Percentiles rank a stretch among this genome's conserved stretches.
phyloP scores from a whole-genome alignment of 2,888 invertebrate species.

The Parnassius apollo region DNA sequence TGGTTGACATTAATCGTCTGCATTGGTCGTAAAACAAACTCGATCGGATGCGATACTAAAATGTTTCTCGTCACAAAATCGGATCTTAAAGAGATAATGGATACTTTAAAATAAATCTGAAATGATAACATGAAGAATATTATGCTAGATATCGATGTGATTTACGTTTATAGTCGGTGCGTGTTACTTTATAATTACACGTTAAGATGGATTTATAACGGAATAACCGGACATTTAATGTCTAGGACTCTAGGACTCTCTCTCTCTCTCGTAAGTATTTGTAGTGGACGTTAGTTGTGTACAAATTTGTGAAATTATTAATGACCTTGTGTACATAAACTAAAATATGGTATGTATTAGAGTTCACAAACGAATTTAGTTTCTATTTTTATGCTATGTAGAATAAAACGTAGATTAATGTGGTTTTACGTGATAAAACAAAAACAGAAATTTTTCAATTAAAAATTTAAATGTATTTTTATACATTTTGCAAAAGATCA shows the following conservation, averaged over 20 bases:
- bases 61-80: constrained; percentile 65
- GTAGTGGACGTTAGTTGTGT: neutral
- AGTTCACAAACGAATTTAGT: too few species aligned
- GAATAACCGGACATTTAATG: constrained; percentile 9
- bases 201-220: constrained; percentile 16
- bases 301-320: neutral
- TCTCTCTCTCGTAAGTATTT: neutral
- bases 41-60: constrained; percentile 34
- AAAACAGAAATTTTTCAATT: too few species aligned
- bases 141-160: constrained; percentile 29
- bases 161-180: constrained; percentile 27
- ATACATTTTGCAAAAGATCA: too few species aligned
- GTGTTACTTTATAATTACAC: constrained; percentile 18
- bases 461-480: too few species aligned
- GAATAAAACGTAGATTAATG: too few species aligned
- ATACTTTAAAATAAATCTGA: constrained; percentile 30
- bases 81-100: constrained; percentile 47
- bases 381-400: too few species aligned
- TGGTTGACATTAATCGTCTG: constrained; percentile 63
- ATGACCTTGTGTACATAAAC: neutral
- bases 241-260: neutral
- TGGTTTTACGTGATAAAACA: too few species aligned
- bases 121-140: constrained; percentile 20
- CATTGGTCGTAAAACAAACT: constrained; percentile 61
- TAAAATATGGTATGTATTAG: too few species aligned